These are phyloP conservation scores for Hesperia comma DNA, from an alignment of 2,888 invertebrate species.

Conservation along the genomic window DNA sequence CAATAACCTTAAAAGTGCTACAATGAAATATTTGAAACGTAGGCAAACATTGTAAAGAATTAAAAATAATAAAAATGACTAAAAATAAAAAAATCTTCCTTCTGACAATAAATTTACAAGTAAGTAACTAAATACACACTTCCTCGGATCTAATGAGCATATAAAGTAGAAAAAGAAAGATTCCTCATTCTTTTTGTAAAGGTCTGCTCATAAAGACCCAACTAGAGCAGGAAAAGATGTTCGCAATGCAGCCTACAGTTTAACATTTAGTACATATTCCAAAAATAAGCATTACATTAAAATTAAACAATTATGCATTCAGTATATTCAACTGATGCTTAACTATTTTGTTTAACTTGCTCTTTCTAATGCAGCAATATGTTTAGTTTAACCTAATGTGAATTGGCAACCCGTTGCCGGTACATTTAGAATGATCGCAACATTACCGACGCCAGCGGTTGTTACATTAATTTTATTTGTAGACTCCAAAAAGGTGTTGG, in stretches of 20 bases:
- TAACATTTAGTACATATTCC: slow-evolving; percentile 10
- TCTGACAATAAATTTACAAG: slow-evolving; percentile 7
- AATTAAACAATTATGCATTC: slow-evolving; percentile 10
- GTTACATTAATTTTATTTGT: neutral
- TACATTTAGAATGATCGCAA: slow-evolving; percentile 1
- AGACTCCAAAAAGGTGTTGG: neutral
- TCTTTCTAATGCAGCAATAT: slow-evolving; percentile 8
- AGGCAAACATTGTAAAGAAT: slow-evolving; percentile 14
- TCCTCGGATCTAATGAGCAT: neutral
- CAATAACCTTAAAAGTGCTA: slow-evolving; percentile 16
- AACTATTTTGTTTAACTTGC: slow-evolving; percentile 1
- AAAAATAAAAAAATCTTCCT: slow-evolving; percentile 11
- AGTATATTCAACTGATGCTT: slow-evolving; percentile 6
- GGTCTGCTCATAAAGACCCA: neutral
- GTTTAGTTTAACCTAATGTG: slow-evolving; percentile 1
- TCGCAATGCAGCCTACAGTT: slow-evolving; percentile 8
- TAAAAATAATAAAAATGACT: slow-evolving; percentile 15
- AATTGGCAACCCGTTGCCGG: slow-evolving; percentile 18
- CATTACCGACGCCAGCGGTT: neutral
- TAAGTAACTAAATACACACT: neutral
- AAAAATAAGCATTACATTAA: slow-evolving; percentile 25
- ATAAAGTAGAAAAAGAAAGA: neutral
- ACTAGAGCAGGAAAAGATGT: neutral
- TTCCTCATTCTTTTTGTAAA: neutral
- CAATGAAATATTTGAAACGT: slow-evolving; percentile 6